Base-by-base conservation (phyloP, 2,113 vertebrate species). In the Cyprinodon variegatus region DNA sequence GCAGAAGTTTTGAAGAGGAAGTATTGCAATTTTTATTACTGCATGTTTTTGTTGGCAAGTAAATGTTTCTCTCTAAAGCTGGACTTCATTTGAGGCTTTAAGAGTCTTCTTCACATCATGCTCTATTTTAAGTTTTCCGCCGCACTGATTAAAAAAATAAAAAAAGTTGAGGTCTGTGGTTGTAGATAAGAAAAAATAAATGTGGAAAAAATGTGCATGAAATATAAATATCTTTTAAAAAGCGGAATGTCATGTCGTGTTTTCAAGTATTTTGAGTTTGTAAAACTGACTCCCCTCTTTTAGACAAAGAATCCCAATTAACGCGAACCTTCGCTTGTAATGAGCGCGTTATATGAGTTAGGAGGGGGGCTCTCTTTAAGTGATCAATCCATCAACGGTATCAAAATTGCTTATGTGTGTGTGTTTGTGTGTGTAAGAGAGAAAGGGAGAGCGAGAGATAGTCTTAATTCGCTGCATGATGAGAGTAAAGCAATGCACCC, bases 331-430 rank as follows among this genome's bases (percentile, higher is more conserved):
- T 67, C 39, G 40, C 45, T 76, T 17, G 17, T 83, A 57, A 70
- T 67, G 48, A 62, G 66, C 43, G 57, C 29, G 78, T 74, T 57
- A 85, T 76, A 20, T 60, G 75, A 48, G 62, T 57, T 41, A 67
- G 63, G 75, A 59, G 65, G 70, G 61, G 43, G 41, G 48, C 14
- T 79, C 80, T 83, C 81, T 81, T 81, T 84, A 88, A 88, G 86
- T 83, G 79, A 90, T 92, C 87, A 85, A 89, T 90, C 89, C 86
- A 82, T 86, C 86, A 88, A 90, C 37, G 7, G 77, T 87, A 85
- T 91, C 78, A 90, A 83, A 90, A 89, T 88, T 76, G 67, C 70
- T 68, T 82, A 61, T 50, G 46, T 20, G 81, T 41, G 69, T 61
- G 0, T 84, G 76, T 66, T 64, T 72, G 72, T 72, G 76, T 59